phyloP scores from a whole-genome alignment of 2,888 invertebrate genomes.

The Dermolepida albohirtum region DNA sequence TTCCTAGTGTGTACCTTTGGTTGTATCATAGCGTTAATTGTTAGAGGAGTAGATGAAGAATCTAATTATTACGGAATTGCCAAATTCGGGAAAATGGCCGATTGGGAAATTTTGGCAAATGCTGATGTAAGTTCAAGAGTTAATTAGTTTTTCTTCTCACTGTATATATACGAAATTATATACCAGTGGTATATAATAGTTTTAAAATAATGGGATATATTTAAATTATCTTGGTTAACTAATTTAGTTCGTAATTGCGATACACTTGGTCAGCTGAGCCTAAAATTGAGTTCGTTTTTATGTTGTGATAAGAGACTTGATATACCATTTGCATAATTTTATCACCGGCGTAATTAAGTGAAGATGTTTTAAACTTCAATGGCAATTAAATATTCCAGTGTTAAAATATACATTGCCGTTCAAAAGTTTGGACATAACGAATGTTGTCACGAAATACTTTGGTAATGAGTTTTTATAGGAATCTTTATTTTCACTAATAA shows the following conservation, averaged over 20 bases:
- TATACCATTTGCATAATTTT: slow-evolving; percentile 17
- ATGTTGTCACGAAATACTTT: too few relatives aligned
- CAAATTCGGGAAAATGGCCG: slow-evolving; percentile 54
- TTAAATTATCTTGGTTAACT: background rate
- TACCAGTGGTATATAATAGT: background rate
- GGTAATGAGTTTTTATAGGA: background rate
- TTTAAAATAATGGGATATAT: background rate
- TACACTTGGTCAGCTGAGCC: slow-evolving; percentile 17
- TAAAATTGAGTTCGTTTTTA: slow-evolving; percentile 21
- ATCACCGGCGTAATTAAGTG: slow-evolving; percentile 13
- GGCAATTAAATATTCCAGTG: background rate
- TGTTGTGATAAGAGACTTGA: slow-evolving; percentile 24
- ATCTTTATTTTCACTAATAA: too few relatives aligned
- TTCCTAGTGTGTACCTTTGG: slow-evolving; percentile 58
- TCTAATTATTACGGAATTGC: slow-evolving; percentile 54
- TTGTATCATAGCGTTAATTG: slow-evolving; percentile 59
- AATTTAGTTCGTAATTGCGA: slow-evolving; percentile 13
- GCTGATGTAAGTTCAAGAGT: slow-evolving; percentile 56
- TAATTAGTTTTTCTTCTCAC: slow-evolving; percentile 8
- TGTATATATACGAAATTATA: background rate
- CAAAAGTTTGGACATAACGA: background rate
- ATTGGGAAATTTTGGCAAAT: slow-evolving; percentile 58
- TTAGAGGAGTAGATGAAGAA: slow-evolving; percentile 56
- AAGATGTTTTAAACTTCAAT: slow-evolving; percentile 5
- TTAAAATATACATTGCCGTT: too few relatives aligned